Conservation (phyloP, 2,888 invertebrate species). For the Nemapogon koenigi region DNA sequence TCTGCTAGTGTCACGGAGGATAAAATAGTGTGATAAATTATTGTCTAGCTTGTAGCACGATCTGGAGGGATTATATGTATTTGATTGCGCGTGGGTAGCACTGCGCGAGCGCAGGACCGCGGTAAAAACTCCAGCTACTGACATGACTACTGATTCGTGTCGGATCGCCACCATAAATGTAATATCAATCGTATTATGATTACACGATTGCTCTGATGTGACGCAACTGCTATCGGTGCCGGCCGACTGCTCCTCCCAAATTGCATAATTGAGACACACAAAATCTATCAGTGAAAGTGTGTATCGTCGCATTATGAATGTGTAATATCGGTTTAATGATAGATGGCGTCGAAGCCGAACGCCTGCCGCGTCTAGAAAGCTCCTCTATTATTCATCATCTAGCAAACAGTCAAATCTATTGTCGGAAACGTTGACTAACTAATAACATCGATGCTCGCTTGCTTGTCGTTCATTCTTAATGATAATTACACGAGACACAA, state of each 20-base stretch:
- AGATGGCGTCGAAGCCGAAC: constrained; percentile 26
- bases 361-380: constrained; percentile 34
- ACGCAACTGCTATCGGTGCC: too few relatives aligned
- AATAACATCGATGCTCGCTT: constrained; percentile 32
- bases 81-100: constrained; percentile 7
- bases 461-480: constrained; percentile 7
- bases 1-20: not conserved
- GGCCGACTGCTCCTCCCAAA: constrained; percentile 22
- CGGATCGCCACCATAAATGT: constrained; percentile 7
- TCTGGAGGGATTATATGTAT: constrained; percentile 4
- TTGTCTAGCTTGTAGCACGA: not conserved
- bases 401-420: constrained; percentile 41
- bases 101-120: not conserved
- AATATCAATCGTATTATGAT: constrained; percentile 9
- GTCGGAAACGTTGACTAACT: constrained; percentile 36
- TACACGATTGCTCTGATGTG: constrained; percentile 2
- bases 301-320: constrained; percentile 40
- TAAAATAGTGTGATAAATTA: constrained; percentile 4
- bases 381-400: constrained; percentile 38
- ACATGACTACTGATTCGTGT: constrained; percentile 3
- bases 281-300: constrained; percentile 54
- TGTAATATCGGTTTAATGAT: constrained; percentile 45
- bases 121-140: not conserved
- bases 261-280: constrained; percentile 42
- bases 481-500: constrained; percentile 9